Percentiles rank a stretch among this genome's conserved stretches.
Conservation (phyloP, 1,140 invertebrate genomes). For the Spodoptera frugiperda region DNA sequence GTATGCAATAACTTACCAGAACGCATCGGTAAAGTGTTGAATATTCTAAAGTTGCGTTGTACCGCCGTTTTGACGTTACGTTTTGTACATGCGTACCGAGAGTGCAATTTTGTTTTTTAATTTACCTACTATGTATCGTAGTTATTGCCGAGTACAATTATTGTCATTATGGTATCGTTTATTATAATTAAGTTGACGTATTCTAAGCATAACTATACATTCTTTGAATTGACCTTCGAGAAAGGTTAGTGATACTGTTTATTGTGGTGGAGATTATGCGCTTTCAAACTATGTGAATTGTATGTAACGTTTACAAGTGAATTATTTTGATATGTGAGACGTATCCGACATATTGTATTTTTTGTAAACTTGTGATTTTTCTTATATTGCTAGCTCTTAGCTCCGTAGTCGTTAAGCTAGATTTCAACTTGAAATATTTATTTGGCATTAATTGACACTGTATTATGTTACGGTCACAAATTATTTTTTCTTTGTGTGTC, state of each 20-base stretch:
- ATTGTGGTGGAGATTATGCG: conserved; percentile 73
- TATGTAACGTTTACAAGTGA: conserved; percentile 58
- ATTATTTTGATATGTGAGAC: conserved; percentile 63
- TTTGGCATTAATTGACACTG: conserved; percentile 59
- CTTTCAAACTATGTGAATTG: conserved; percentile 70
- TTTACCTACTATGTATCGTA: conserved; percentile 64
- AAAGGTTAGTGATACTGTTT: conserved; percentile 85
- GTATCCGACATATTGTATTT: conserved; percentile 63
- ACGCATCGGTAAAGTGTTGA: conserved; percentile 75
- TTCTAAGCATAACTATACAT: conserved; percentile 84
- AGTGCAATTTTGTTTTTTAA: conserved; percentile 72
- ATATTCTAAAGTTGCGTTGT: conserved; percentile 72
- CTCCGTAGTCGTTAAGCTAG: conserved; percentile 82
- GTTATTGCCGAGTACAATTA: conserved; percentile 77
- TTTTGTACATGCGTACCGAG: conserved; percentile 63
- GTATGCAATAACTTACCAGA: conserved; percentile 66
- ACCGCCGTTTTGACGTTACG: conserved; percentile 61
- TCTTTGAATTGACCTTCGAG: conserved; percentile 85
- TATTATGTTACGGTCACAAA: conserved; percentile 72
- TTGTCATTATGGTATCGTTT: conserved; percentile 67
- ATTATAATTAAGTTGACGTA: conserved; percentile 79
- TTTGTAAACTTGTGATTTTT: conserved; percentile 82
- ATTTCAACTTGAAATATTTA: conserved; percentile 72
- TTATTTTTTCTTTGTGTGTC: conserved; percentile 51
- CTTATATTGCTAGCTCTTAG: conserved; percentile 80